These are phyloP conservation scores for Eristalis arbustorum DNA, from an alignment of 2,888 invertebrate species.

Conservation along the genomic window DNA sequence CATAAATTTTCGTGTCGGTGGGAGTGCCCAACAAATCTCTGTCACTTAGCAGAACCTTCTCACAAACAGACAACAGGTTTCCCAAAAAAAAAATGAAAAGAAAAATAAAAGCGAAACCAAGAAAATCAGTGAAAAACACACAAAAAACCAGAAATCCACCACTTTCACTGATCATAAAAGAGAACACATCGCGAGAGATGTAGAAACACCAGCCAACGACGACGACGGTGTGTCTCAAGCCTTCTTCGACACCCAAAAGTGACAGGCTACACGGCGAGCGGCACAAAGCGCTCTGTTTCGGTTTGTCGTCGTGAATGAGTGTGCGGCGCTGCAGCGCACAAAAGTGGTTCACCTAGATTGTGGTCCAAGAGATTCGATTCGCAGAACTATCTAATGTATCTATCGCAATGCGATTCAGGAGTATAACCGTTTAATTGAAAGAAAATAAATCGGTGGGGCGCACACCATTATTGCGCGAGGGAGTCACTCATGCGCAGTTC, in stretches of 20 bases:
- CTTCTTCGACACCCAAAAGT: constrained; percentile 25
- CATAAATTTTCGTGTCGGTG: neutral
- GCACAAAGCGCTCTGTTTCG: constrained; percentile 1
- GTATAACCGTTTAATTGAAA: constrained; percentile 22
- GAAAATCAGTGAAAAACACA: constrained; percentile 10
- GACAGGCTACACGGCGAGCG: neutral
- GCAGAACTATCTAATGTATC: neutral
- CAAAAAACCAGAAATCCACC: constrained; percentile 41
- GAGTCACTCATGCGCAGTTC: constrained; percentile 60
- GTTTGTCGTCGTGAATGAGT: neutral
- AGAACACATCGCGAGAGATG: constrained; percentile 10
- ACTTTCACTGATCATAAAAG: constrained; percentile 60
- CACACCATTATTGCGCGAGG: constrained; percentile 13
- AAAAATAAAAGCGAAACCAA: too few species aligned
- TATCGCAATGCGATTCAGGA: neutral
- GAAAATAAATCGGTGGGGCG: neutral
- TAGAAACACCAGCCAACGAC: constrained; percentile 3
- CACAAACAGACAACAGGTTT: constrained; percentile 8
- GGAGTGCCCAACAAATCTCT: constrained; percentile 16
- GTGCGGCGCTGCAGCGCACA: neutral
- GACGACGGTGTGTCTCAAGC: constrained; percentile 19
- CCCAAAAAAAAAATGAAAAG: too few species aligned
- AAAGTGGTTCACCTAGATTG: constrained; percentile 48
- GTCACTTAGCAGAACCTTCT: constrained; percentile 16
- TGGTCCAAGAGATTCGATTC: neutral